A percentile compares a stretch with the other conserved stretches of the same genome.
Evolutionary conservation across 1,140 invertebrate species (phyloP).

Genomic region (Temnothorax nylanderi): DNA sequence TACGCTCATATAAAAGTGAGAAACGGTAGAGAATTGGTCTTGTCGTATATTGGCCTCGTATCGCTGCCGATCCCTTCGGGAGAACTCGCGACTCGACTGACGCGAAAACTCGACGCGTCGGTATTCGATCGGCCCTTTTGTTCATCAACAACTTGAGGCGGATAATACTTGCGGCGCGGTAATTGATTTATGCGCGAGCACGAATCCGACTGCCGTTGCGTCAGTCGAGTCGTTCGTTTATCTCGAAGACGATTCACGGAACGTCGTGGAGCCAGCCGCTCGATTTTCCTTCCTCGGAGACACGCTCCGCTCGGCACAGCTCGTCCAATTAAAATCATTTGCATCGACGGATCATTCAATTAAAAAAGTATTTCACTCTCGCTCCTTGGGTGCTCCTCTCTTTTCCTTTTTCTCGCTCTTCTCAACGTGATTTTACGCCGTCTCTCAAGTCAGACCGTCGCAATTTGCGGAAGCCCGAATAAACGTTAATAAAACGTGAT

Average conservation of each 20-base stretch:
- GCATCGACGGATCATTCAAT: constrained; percentile 41
- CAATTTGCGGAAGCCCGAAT: constrained; percentile 18
- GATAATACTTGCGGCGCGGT: constrained; percentile 35
- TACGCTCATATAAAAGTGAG: constrained; percentile 79
- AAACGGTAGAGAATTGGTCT: constrained; percentile 78
- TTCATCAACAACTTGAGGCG: neutral
- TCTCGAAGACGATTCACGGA: constrained; percentile 11
- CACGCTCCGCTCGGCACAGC: constrained; percentile 16
- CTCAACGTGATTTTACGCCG: neutral
- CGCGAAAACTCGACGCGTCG: neutral
- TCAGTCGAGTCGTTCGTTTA: constrained; percentile 31
- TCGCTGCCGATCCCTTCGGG: constrained; percentile 25
- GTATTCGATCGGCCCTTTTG: neutral
- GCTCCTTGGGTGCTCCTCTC: constrained; percentile 11
- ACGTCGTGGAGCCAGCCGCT: constrained; percentile 33
- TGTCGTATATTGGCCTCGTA: constrained; percentile 63
- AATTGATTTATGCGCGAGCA: constrained; percentile 74
- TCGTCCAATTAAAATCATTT: constrained; percentile 45
- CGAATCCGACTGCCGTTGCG: constrained; percentile 24
- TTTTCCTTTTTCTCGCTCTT: neutral
- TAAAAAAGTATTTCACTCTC: constrained; percentile 41
- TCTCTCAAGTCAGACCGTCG: neutral
- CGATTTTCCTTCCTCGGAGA: constrained; percentile 4
- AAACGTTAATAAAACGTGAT: constrained; percentile 30
- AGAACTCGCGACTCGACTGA: constrained; percentile 31